Base-by-base conservation (phyloP, 1,140 invertebrate genomes). In the Acromyrmex charruanus region DNA sequence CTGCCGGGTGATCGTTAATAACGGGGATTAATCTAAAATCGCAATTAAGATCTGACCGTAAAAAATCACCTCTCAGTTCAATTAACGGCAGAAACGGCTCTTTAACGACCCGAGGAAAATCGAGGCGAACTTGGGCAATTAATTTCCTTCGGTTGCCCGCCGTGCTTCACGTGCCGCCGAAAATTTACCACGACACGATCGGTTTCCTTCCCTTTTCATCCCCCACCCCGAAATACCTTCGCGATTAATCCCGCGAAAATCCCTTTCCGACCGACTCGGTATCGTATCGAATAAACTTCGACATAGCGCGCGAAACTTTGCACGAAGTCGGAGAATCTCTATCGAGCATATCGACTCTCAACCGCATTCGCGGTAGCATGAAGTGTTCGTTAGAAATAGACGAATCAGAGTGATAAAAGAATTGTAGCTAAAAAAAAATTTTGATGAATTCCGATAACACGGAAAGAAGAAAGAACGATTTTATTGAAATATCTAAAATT, bases 281-380 rank as follows among this genome's bases (percentile, higher is more conserved):
- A 89, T 89, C 69, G 81, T 77, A 61, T 68, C 58, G 89, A 84
- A 87, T 89, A 89, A 90, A 89, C 85, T 90, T 85, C 21, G 53
- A 55, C 61, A 39, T 44, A 61, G 55, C 74, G 68, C 58, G 66
- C 49, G 35, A 85, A 85, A 74, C 81, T 85, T 84, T 84, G 28
- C 58, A n/a, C 18, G 9, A 58, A 58, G 35, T 66, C 25, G 65
- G 65, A 18, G 63, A 71, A 87, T 55, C 49, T 63, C 18, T 71
- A 28, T 59, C 39, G 80, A 61, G 25, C 55, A 61, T 44, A 10
- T 18, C 28, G 55, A 53, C 49, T 81, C 21, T 28, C 21, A 39
- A 35, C 25, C 55, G 59, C 69, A 61, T 59, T 16, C 44, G 39
- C 16, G 53, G 18, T n/a, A 12, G 44, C 12, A 28, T 31, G 12